Evolutionary conservation across 2,888 invertebrate genomes (phyloP).

Genomic region (Vesta saturnalis): DNA sequence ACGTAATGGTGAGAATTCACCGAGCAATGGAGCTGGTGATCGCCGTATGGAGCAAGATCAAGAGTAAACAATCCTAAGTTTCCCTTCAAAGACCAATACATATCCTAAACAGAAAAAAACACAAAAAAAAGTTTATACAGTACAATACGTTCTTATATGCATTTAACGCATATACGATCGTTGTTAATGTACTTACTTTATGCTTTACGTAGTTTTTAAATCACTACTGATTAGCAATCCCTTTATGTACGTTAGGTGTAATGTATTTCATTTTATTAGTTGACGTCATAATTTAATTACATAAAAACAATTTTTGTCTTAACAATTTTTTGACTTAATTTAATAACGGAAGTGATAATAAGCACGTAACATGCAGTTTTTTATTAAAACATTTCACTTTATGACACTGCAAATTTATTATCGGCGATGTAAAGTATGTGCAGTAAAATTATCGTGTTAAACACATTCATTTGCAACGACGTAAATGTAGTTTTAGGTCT

Average conservation of each 20-base stretch:
- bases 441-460: constrained; percentile 25
- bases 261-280: neutral
- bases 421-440: constrained; percentile 18
- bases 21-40: constrained; percentile 50
- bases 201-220: constrained; percentile 26
- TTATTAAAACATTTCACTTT: too few relatives aligned
- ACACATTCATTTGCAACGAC: constrained; percentile 31
- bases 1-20: constrained; percentile 59
- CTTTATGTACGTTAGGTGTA: neutral
- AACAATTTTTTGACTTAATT: too few relatives aligned
- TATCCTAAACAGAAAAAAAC: constrained; percentile 30
- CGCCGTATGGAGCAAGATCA: constrained; percentile 50
- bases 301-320: too few relatives aligned
- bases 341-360: neutral
- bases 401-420: constrained; percentile 6
- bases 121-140: too few relatives aligned
- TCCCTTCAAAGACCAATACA: constrained; percentile 38
- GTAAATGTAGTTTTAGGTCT: constrained; percentile 25
- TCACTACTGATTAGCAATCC: constrained; percentile 17
- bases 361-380: neutral
- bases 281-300: neutral
- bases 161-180: constrained; percentile 16
- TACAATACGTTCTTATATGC: constrained; percentile 22
- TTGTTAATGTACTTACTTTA: constrained; percentile 25
- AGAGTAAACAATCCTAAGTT: constrained; percentile 44